Evolutionary conservation across 2,113 vertebrate genomes (phyloP).

Genomic region (Plotosus lineatus): DNA sequence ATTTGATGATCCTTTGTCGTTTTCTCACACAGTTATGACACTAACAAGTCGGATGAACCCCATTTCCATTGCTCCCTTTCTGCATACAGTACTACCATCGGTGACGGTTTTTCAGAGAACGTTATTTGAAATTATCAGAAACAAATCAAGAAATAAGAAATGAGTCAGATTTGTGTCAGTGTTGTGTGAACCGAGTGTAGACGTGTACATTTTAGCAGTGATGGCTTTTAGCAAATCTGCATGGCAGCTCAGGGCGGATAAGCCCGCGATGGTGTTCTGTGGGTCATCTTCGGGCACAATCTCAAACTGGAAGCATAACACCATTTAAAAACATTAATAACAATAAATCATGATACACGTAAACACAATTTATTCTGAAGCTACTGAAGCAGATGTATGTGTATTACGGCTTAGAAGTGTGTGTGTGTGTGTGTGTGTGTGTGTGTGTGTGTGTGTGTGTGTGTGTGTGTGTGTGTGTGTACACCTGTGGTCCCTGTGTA

Average conservation of each 20-base stretch:
- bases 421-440: too few relatives aligned
- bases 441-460: too few relatives aligned
- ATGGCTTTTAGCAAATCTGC: constrained; percentile 79
- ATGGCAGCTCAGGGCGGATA: constrained; percentile 80
- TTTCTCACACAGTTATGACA: too few relatives aligned
- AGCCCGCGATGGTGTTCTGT: constrained; percentile 77
- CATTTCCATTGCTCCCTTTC: too few relatives aligned
- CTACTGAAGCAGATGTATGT: background rate
- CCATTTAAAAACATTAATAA: background rate
- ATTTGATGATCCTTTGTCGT: too few relatives aligned
- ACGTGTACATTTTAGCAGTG: constrained; percentile 65
- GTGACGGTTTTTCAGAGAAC: too few relatives aligned
- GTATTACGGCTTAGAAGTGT: too few relatives aligned
- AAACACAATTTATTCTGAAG: background rate
- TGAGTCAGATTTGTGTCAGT: background rate
- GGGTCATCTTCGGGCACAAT: constrained; percentile 89
- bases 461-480: background rate
- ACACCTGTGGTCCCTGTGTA: constrained; percentile 81
- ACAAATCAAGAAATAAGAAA: background rate
- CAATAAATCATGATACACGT: too few relatives aligned
- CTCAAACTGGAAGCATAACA: constrained; percentile 75
- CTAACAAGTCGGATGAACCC: too few relatives aligned
- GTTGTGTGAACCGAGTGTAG: background rate
- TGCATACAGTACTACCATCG: too few relatives aligned
- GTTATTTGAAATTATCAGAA: background rate